Conservation (phyloP, 2,797 vertebrate genomes). For the Glossophaga mutica region DNA sequence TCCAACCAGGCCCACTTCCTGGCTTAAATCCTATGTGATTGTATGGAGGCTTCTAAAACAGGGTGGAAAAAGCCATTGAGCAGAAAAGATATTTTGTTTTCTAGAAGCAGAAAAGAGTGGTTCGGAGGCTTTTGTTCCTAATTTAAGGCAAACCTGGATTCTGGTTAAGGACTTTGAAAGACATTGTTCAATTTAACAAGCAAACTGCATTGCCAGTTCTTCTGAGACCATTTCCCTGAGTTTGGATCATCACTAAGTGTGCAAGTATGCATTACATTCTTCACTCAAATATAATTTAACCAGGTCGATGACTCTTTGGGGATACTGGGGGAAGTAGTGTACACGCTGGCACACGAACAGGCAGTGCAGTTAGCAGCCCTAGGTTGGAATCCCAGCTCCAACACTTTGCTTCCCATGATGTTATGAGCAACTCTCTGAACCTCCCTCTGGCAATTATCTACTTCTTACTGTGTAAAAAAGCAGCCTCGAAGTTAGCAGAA, state of each 20-base stretch:
- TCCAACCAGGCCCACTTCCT: background rate
- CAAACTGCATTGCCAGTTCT: background rate
- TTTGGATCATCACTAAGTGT: background rate
- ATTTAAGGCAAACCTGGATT: background rate
- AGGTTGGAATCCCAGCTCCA: background rate
- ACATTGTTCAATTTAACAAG: background rate
- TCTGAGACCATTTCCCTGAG: background rate
- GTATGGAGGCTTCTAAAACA: background rate
- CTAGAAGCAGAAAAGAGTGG: background rate
- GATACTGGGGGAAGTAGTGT: background rate
- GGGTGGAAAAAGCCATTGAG: background rate
- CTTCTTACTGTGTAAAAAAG: background rate
- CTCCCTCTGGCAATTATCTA: background rate
- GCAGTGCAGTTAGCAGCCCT: background rate
- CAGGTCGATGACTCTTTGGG: background rate
- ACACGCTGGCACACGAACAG: background rate
- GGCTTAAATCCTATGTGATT: background rate
- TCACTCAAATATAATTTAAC: background rate
- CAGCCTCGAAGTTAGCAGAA: background rate
- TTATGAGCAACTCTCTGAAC: background rate
- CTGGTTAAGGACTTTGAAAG: background rate
- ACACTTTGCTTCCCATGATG: background rate
- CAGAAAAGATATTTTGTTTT: background rate
- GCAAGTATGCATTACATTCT: background rate
- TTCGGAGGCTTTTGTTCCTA: background rate